Evolutionary conservation across 2,888 invertebrate species (phyloP), one percentile per base, ranked within the genome.

Genomic region (Zhuqinia jingwanae): DNA sequence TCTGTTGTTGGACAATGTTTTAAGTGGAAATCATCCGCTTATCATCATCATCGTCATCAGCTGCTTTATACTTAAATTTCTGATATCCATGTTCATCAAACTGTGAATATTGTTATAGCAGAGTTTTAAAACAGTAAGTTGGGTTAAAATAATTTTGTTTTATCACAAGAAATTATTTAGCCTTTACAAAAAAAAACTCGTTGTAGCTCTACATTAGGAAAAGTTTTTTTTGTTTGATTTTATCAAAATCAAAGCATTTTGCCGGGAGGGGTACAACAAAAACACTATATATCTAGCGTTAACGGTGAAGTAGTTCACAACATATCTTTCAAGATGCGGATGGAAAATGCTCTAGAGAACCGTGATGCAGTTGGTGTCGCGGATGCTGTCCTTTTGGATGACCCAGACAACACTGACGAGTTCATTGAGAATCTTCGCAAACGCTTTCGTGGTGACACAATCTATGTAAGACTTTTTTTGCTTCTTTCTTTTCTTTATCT

Each of bases 361-460:
- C 79, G 89, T 36, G 97, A 97, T 93, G 95, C 96, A 89, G 96
- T 96, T 50, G 98, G 98, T 78, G 96, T 98, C 30, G 96, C 97
- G 92, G 98, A 98, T 93, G 97, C 97, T 92, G 96, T 98, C 84
- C 94, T 98, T 79, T 94, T 98, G 70, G 97, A 98, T 92, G 95
- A 98, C 92, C 97, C 94, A 93, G 94, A 95, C 88, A 96, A 95
- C 91, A 96, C 96, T 91, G 93, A 94, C 1, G 97, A 96, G 60
- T 98, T 98, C 92, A 95, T 97, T 79, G 96, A 96, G 91, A 98
- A 98, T 93, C 93, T 98, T 87, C 94, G 94, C 91, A 98, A 97
- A 92, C 94, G 98, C 68, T 97, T 97, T 93, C 94, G 94, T 82
- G 97, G 96, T 92, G 95, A 97, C 93, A 94, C 97, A 87, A 98